Base-by-base conservation (phyloP, 2,113 vertebrate genomes). In the Engraulis encrasicolus region DNA sequence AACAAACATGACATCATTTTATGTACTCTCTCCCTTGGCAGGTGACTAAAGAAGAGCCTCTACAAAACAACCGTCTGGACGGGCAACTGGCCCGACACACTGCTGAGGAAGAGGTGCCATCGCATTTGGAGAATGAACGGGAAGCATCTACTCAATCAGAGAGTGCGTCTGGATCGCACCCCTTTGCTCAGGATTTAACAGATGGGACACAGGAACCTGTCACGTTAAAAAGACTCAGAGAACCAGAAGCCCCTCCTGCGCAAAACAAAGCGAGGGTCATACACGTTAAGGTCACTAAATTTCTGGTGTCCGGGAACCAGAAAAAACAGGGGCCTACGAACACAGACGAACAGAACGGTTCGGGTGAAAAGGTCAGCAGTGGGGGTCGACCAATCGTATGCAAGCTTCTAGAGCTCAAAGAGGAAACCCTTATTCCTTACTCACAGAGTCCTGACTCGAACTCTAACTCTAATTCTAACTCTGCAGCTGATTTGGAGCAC, bases 371-470 rank as follows among this genome's bases (percentile, higher is more conserved):
- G 66, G 31, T 27, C 31, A 74, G 5, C 3, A 36, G 66, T 82
- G 48, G 79, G 49, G 54, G 48, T 6, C 78, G 80, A 36, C 17
- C 58, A 36, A 78, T 80, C 80, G n/a, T 80, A 82, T 80, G 80
- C 48, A 83, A 77, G 50, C 6, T 80, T 19, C 50, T 23, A 58
- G 74, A 40, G 27, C 58, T 58, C 81, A 83, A 71, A 27, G 74
- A 48, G 79, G 85, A 77, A 52, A 36, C 23, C 79, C 34, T 80
- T 40, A 36, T 87, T 87, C 48, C 54, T 37, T n/a, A 27, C 31
- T 38, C 1, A 74, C 66, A 34, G 31, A 31, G 0, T 31, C 31
- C 15, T 74, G 66, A 74, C 31, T 74, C 66, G 31, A 34, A n/a
- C n/a, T n/a, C n/a, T n/a, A n/a, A n/a, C n/a, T n/a, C n/a, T n/a